These are phyloP conservation scores for Agrypnus murinus DNA, from an alignment of 2,888 invertebrate genomes.

Conservation along the genomic window DNA sequence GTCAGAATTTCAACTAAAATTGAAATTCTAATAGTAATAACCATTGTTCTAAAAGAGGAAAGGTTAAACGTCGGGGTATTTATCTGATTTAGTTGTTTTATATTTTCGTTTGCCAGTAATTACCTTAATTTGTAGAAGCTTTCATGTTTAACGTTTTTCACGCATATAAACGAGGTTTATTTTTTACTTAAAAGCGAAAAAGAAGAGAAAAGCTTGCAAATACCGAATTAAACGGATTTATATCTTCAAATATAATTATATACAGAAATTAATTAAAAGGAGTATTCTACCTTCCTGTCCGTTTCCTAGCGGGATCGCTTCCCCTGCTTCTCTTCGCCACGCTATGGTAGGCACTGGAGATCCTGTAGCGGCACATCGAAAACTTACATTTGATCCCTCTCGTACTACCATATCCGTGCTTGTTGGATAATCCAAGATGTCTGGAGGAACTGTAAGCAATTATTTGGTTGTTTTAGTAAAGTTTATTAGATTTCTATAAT, in stretches of 20 bases:
- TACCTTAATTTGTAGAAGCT: conserved; percentile 7
- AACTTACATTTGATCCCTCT: conserved; percentile 89
- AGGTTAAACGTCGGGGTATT: conserved; percentile 28
- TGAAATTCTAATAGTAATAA: conserved; percentile 12
- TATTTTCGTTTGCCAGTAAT: conserved; percentile 31
- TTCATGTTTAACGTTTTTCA: neutral
- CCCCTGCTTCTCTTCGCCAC: conserved; percentile 90
- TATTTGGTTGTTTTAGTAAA: neutral
- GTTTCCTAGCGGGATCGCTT: conserved; percentile 80
- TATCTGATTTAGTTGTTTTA: conserved; percentile 34
- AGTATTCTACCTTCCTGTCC: conserved; percentile 78
- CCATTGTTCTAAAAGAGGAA: conserved; percentile 26
- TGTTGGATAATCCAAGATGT: conserved; percentile 86
- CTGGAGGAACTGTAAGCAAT: conserved; percentile 76
- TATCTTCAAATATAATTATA: too few species aligned
- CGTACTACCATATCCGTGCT: conserved; percentile 89
- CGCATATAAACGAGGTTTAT: neutral
- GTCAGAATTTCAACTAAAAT: neutral
- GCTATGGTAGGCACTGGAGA: conserved; percentile 91
- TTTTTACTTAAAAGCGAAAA: neutral
- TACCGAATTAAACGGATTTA: too few species aligned
- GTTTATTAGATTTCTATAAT: neutral
- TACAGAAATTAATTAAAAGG: too few species aligned
- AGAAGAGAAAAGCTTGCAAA: too few species aligned
- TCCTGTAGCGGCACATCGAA: conserved; percentile 91